Base-by-base conservation (phyloP, 1,140 invertebrate species). In the Drosophila sp. region DNA sequence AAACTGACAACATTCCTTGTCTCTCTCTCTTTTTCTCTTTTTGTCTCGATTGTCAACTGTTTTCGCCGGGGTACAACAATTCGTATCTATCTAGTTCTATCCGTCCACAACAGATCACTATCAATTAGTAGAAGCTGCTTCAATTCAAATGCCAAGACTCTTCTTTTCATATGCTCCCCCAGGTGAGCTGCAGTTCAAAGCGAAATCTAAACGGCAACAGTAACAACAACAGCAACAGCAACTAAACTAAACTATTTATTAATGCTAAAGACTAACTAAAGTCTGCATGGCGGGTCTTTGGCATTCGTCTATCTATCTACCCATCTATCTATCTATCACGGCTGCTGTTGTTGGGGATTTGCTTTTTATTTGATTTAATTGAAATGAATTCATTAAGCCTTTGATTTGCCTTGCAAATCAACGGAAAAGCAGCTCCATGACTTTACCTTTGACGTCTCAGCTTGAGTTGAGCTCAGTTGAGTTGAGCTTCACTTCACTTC, bases 381-480 rank as follows among this genome's bases (percentile, higher is more conserved):
- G 82, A 87, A 87, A 87, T 87, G 82, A 87, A 87, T 87, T 87
- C 78, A 87, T 87, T 87, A 89, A 76, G 83, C 56, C 67, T 79
- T 89, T 82, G 83, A 87, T 87, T 89, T 89, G 82, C 82, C 82
- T 87, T 87, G 82, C 82, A 89, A 87, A 87, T 87, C 66, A 45
- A 50, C 72, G 38, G 51, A 62, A 74, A 73, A 16, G 16, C 50
- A 46, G 57, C 61, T 56, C 58, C 53, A 48, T 46, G 54, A 54
- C 43, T 43, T 81, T 87, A 87, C 83, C 82, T 86, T 87, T 87
- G 63, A 74, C 59, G 66, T 74, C 65, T 72, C 63, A 64, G 43
- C 51, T 58, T 65, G 70, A 62, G 62, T 58, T 43, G n/a, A 46
- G 65, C 57, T 8, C 53, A 45, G 51, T 61, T 59, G 38, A 18